Percentiles rank a stretch among this genome's conserved stretches.
These are phyloP conservation scores for Gephyroberyx darwinii DNA, from an alignment of 2,797 vertebrate species.

Conservation along the genomic window DNA sequence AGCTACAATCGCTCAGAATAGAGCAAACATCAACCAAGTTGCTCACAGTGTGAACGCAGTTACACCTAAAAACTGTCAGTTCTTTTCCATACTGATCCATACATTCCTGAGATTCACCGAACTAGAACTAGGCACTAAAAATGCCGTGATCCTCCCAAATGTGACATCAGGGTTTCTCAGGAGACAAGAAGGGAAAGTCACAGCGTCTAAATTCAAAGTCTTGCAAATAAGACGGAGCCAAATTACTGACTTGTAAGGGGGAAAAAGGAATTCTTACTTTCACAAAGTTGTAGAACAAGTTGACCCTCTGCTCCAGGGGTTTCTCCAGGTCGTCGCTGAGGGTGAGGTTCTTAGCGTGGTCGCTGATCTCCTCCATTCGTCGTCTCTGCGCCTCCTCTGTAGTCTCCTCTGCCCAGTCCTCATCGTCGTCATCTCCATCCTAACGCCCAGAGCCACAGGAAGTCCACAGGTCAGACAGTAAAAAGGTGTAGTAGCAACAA, in stretches of 20 bases:
- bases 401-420: constrained; percentile 98
- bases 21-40: too few species aligned
- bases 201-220: not conserved
- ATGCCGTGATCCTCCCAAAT: too few species aligned
- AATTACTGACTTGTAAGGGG: too few species aligned
- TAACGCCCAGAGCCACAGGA: constrained; percentile 32
- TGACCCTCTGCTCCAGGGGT: constrained; percentile 94
- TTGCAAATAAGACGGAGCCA: too few species aligned
- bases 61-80: too few species aligned
- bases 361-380: constrained; percentile 98
- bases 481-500: not conserved
- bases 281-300: constrained; percentile 97
- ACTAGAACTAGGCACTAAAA: too few species aligned
- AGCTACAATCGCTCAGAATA: too few species aligned
- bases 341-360: constrained; percentile 96
- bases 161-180: too few species aligned
- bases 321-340: constrained; percentile 96
- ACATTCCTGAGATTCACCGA: too few species aligned
- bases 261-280: constrained; percentile 81
- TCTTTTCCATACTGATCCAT: too few species aligned
- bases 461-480: not conserved
- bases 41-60: too few species aligned
- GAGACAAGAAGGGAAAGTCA: too few species aligned
- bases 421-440: constrained; percentile 92
- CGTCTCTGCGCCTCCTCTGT: constrained; percentile 96